phyloP scores from a whole-genome alignment of 2,113 vertebrate species.

The Silurus glanis region DNA sequence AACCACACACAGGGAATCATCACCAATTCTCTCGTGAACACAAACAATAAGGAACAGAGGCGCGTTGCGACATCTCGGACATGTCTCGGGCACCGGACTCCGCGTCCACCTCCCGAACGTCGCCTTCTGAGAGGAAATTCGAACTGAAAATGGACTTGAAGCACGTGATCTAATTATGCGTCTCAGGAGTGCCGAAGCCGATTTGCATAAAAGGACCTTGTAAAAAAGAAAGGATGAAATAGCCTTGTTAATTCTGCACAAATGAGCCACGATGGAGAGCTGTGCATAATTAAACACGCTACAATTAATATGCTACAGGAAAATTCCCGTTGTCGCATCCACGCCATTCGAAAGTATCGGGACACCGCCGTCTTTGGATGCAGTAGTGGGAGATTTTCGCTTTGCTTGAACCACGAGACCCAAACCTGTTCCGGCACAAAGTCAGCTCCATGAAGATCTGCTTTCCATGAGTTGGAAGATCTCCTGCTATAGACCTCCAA shows the following conservation, averaged over 20 bases:
- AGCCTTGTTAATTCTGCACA: not conserved
- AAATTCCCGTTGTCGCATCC: not conserved
- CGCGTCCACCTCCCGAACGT: too few relatives aligned
- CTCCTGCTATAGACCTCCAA: too few relatives aligned
- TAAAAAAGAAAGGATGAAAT: not conserved
- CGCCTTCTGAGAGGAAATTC: too few relatives aligned
- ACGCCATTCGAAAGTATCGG: too few relatives aligned
- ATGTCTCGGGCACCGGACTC: too few relatives aligned
- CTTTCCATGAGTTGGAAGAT: too few relatives aligned
- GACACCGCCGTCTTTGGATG: too few relatives aligned
- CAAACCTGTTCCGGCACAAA: too few relatives aligned
- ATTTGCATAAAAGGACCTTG: constrained; percentile 15
- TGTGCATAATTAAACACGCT: not conserved
- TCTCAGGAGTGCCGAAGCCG: not conserved
- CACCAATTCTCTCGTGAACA: constrained; percentile 2
- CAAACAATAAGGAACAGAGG: not conserved
- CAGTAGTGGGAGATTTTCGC: too few relatives aligned
- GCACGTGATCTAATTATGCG: not conserved
- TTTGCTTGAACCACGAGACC: too few relatives aligned
- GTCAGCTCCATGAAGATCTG: too few relatives aligned
- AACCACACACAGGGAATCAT: constrained; percentile 13
- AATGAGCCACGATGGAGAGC: not conserved
- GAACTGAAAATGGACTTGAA: not conserved
- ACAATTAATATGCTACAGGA: not conserved
- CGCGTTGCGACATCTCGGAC: too few relatives aligned